Conservation (phyloP, 2,113 vertebrate genomes). For the Miniopterus natalensis region DNA sequence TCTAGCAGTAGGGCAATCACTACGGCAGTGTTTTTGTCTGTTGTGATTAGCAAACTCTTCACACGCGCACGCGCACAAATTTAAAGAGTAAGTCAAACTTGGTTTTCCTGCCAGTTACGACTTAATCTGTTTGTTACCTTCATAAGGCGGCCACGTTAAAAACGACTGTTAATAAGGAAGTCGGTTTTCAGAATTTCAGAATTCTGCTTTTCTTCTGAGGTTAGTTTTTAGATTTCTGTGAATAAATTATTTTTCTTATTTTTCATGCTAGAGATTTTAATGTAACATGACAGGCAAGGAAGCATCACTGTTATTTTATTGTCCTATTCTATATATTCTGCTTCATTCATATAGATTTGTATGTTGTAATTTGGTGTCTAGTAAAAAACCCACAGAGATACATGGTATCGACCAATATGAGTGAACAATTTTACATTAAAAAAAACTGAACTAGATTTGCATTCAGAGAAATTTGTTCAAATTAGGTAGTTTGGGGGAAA, state of each 20-base stretch:
- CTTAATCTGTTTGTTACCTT: background rate
- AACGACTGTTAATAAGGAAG: background rate
- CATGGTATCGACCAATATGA: background rate
- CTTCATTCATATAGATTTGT: background rate
- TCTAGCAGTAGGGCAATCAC: background rate
- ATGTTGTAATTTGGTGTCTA: background rate
- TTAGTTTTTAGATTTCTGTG: background rate
- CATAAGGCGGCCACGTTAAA: background rate
- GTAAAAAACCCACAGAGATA: background rate
- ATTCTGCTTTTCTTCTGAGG: constrained; percentile 6
- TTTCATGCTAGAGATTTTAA: background rate
- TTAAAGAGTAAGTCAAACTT: constrained; percentile 16
- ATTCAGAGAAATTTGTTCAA: constrained; percentile 3
- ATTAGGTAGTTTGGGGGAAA: background rate
- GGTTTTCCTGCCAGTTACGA: background rate
- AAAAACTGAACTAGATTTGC: background rate
- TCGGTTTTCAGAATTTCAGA: background rate
- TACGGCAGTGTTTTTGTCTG: background rate
- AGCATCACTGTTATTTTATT: background rate
- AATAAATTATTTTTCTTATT: background rate
- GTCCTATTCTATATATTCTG: background rate
- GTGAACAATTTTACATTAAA: constrained; percentile 14
- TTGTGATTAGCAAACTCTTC: background rate
- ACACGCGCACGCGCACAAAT: background rate
- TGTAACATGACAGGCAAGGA: background rate